A percentile compares a stretch with the other conserved stretches of the same genome.
phyloP scores from a whole-genome alignment of 1,140 invertebrate genomes.

The Cataglyphis hispanica region DNA sequence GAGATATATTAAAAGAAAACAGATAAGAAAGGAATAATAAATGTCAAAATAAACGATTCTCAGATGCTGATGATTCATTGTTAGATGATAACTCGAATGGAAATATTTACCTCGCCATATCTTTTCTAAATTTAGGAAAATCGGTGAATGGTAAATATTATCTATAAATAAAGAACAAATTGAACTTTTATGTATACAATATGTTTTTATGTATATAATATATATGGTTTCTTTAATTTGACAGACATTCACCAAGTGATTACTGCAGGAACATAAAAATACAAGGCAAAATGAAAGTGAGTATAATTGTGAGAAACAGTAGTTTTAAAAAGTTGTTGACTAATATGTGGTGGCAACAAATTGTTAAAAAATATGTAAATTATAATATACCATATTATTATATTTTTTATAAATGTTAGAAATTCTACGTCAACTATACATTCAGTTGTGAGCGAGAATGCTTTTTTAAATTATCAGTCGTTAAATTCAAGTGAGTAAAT shows the following conservation, averaged over 20 bases:
- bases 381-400: neutral
- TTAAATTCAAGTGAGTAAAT: constrained; percentile 19
- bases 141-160: constrained; percentile 6
- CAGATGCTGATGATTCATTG: constrained; percentile 19
- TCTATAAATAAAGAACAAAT: neutral
- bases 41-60: neutral
- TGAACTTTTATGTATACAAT: too few relatives aligned
- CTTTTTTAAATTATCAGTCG: constrained; percentile 7
- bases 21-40: constrained; percentile 10
- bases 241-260: neutral
- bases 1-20: constrained; percentile 26
- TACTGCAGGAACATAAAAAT: neutral
- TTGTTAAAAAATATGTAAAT: constrained; percentile 5
- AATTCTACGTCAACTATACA: neutral
- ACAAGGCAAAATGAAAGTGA: constrained; percentile 17
- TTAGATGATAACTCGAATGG: constrained; percentile 13
- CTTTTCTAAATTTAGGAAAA: neutral
- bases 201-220: neutral
- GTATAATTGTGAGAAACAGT: constrained; percentile 9
- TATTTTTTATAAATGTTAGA: neutral
- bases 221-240: neutral
- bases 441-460: constrained; percentile 3
- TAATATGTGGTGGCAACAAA: constrained; percentile 9
- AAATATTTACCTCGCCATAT: constrained; percentile 11
- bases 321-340: constrained; percentile 13